Evolutionary conservation across 2,797 vertebrate genomes (phyloP).

Genomic region (Molossus alvarezi): DNA sequence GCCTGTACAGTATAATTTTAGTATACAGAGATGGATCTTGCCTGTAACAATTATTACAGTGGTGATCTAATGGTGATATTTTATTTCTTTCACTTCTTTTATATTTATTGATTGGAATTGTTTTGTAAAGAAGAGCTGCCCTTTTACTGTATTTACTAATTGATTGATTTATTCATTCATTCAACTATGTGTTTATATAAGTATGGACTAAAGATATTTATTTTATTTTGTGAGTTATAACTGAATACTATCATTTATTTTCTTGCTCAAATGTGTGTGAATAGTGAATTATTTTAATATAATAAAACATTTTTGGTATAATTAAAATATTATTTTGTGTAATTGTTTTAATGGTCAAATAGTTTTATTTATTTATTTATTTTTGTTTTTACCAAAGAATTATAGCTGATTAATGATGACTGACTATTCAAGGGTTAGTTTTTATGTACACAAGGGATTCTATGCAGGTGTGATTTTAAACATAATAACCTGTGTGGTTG

Average conservation of each 20-base stretch:
- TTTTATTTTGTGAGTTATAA: slow-evolving; percentile 54
- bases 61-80: background rate
- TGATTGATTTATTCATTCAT: background rate
- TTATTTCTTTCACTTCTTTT: background rate
- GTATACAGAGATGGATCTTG: background rate
- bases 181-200: background rate
- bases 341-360: slow-evolving; percentile 12
- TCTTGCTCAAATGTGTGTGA: background rate
- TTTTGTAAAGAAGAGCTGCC: background rate
- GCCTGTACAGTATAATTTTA: background rate
- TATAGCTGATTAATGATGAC: background rate
- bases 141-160: background rate
- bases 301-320: background rate
- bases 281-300: slow-evolving; percentile 50
- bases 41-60: background rate
- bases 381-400: background rate
- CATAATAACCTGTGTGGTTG: background rate
- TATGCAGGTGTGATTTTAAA: background rate
- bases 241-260: background rate
- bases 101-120: slow-evolving; percentile 35
- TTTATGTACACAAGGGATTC: background rate
- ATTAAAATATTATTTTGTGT: slow-evolving; percentile 27
- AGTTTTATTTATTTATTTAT: background rate
- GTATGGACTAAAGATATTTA: background rate
- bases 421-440: background rate